Evolutionary conservation across 2,888 invertebrate genomes (phyloP), one percentile per base, ranked within the genome.

Genomic region (Tetragnatha montana): DNA sequence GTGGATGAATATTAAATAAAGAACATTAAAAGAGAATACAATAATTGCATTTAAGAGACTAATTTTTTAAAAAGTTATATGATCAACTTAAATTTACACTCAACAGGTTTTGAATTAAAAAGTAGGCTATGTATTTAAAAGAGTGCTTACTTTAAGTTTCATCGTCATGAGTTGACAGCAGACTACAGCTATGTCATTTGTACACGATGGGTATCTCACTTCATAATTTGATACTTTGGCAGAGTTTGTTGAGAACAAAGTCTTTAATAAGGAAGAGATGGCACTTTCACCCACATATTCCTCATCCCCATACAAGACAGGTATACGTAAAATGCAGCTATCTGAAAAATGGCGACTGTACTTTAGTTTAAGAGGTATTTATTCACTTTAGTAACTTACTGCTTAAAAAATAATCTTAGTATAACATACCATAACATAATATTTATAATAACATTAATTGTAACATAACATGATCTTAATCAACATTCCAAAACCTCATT

Each of bases 251-350:
- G 71, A 21, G 6, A 81, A 21, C 68, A 92, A 81, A 47, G 93
- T 76, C 22, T 92, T 91, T 82, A 94, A 93, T 49, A 94, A 91
- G 35, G 92, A 92, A 7, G 94, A 94, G 1, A 94, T 93, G 3
- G 94, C 94, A 93, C 94, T 94, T 92, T 95, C 95, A 14, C 92
- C 93, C 47, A 94, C 89, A 68, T 91, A 92, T 91, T 94, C 94
- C 10, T 94, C 93, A n/a, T 93, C 92, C 8, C 94, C 94, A 92
- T 94, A 95, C 68, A 95, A 92, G 14, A 95, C 93, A 17, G 95
- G 94, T 21, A 95, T 93, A 78, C 95, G 92, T n/a, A 95, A 92
- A 12, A 95, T 93, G 79, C 93, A 91, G 91, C 94, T 93, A 35
- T 92, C 94, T 94, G 92, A 51, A 92, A 10, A 17, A 60, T 60